These are phyloP conservation scores for Mongoloraphidia duomilia DNA, from an alignment of 2,888 invertebrate species.

Conservation along the genomic window DNA sequence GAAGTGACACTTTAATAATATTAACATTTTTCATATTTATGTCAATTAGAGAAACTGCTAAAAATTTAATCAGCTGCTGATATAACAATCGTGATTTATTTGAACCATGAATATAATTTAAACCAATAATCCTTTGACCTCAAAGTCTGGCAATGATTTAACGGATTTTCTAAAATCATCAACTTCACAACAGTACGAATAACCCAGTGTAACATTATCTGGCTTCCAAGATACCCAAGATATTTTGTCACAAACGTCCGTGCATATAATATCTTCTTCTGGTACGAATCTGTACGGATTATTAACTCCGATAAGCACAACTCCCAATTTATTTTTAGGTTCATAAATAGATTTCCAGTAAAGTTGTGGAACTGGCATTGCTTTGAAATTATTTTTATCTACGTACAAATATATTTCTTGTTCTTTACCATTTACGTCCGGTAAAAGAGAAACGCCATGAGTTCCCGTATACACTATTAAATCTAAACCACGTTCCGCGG, in stretches of 20 bases:
- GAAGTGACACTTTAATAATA: no score
- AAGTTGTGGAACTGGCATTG: slow-evolving; percentile 37
- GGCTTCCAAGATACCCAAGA: slow-evolving; percentile 41
- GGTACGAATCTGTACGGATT: slow-evolving; percentile 33
- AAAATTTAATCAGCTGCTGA: no score
- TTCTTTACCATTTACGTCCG: slow-evolving; percentile 17
- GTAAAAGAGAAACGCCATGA: slow-evolving; percentile 19
- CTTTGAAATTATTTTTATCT: slow-evolving; percentile 23
- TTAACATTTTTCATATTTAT: no score
- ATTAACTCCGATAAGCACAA: slow-evolving; percentile 46
- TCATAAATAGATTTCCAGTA: slow-evolving; percentile 47
- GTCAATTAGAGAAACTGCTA: no score
- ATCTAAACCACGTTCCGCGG: slow-evolving; percentile 16
- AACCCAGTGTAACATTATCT: slow-evolving; percentile 36
- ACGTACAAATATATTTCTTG: slow-evolving; percentile 25
- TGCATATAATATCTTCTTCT: slow-evolving; percentile 24
- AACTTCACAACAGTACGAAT: slow-evolving; percentile 46
- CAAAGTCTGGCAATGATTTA: slow-evolving; percentile 37
- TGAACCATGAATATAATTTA: background rate
- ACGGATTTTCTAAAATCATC: slow-evolving; percentile 38
- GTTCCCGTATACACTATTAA: slow-evolving; percentile 28
- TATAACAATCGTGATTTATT: no score
- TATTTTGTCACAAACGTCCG: slow-evolving; percentile 38
- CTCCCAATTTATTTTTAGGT: slow-evolving; percentile 31
- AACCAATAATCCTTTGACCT: slow-evolving; percentile 30